phyloP scores from a whole-genome alignment of 2,888 invertebrate genomes.

The Smittia aterrima region DNA sequence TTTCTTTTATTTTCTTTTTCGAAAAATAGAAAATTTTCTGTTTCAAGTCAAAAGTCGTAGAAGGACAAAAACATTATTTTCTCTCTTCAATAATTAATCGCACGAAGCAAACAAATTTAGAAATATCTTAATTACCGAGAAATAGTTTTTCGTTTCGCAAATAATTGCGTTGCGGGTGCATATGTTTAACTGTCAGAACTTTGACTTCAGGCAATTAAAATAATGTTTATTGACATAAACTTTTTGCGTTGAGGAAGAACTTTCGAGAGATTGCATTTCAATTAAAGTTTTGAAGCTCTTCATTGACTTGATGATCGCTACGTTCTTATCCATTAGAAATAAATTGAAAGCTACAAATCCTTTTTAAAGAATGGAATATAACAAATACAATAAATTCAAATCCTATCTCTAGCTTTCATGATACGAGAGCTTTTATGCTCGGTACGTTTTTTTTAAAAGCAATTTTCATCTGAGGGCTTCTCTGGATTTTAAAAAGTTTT shows the following conservation, averaged over 20 bases:
- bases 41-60: too few relatives aligned
- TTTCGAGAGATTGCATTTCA: background rate
- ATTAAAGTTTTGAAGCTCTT: background rate
- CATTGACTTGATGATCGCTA: background rate
- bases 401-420: slow-evolving; percentile 20
- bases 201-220: background rate
- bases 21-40: too few relatives aligned
- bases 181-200: background rate
- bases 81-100: background rate
- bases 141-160: background rate
- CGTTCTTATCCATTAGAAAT: background rate
- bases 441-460: background rate
- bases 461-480: background rate
- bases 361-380: slow-evolving; percentile 29
- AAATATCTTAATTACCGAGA: background rate
- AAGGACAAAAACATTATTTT: too few relatives aligned
- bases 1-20: background rate
- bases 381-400: slow-evolving; percentile 39
- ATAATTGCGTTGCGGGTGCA: background rate
- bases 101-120: background rate
- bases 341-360: slow-evolving; percentile 12
- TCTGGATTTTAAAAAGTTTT: background rate
- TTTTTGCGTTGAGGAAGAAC: background rate
- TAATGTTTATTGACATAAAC: too few relatives aligned
- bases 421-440: slow-evolving; percentile 33